A percentile compares a stretch with the other conserved stretches of the same genome.
phyloP scores from a whole-genome alignment of 2,888 invertebrate genomes.

The Pyrrhosoma nymphula region DNA sequence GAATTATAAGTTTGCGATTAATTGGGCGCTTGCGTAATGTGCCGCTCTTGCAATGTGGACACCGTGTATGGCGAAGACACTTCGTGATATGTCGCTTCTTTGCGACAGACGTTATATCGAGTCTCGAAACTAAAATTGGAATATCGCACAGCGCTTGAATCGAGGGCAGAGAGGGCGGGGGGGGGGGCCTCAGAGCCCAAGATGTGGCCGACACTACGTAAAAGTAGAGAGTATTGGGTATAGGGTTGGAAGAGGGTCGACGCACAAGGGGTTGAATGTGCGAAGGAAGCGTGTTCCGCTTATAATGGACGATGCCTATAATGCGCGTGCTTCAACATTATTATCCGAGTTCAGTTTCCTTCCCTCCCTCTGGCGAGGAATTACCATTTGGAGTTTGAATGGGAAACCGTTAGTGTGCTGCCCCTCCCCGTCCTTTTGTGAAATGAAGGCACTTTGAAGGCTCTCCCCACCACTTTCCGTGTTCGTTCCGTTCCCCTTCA shows the following conservation, averaged over 20 bases:
- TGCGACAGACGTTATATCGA: too few relatives aligned
- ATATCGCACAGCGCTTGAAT: too few relatives aligned
- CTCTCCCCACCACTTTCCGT: neutral
- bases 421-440: neutral
- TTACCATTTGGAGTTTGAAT: neutral
- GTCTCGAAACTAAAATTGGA: too few relatives aligned
- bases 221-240: too few relatives aligned
- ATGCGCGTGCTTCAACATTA: neutral
- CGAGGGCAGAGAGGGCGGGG: too few relatives aligned
- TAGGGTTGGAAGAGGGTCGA: neutral
- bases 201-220: too few relatives aligned
- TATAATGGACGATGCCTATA: neutral
- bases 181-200: too few relatives aligned
- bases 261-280: neutral
- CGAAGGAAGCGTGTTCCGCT: neutral
- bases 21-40: too few relatives aligned
- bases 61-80: too few relatives aligned
- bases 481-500: neutral
- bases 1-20: too few relatives aligned
- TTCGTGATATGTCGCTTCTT: too few relatives aligned
- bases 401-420: neutral
- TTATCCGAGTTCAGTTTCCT: conserved; percentile 1
- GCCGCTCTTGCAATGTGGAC: too few relatives aligned
- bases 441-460: conserved; percentile 5
- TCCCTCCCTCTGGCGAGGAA: neutral